phyloP scores from a whole-genome alignment of 2,113 vertebrate species.

The human region GRCh38 chr4:189825501-189826000 shows the following conservation, averaged over 20 bases:
- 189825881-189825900: background rate
- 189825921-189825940: background rate
- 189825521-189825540: background rate
- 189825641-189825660: background rate
- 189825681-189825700: background rate
- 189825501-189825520: no score
- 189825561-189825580: background rate
- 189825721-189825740: background rate
- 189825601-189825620: background rate
- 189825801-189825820: background rate
- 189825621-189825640: background rate
- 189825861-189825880: background rate
- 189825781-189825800: background rate
- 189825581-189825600: background rate
- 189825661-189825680: background rate
- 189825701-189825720: accelerated
- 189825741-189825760: background rate
- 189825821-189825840: background rate
- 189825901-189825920: background rate
- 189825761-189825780: slow-evolving; percentile 7
- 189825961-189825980: background rate
- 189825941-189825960: background rate
- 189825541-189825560: background rate
- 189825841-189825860: background rate
- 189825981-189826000: background rate